These are phyloP conservation scores for Phymorhynchus buccinoides DNA, from an alignment of 1,140 invertebrate species.

Conservation along the genomic window DNA sequence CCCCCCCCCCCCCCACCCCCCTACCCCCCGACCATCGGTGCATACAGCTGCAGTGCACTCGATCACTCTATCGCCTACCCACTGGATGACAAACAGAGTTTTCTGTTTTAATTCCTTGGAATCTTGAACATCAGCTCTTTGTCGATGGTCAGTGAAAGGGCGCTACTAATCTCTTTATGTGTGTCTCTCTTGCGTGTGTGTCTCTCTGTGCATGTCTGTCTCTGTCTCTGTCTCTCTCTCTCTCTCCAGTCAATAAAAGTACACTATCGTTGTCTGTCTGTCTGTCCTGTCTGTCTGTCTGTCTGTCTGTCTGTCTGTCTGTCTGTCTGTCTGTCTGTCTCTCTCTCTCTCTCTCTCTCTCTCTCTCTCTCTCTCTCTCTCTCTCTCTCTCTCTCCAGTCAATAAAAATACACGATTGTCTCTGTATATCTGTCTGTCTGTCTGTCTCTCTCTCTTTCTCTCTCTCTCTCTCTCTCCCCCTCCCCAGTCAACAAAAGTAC, in stretches of 20 bases:
- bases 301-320: not conserved
- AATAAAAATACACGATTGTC: no score
- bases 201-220: not conserved
- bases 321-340: not conserved
- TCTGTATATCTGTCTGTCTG: not conserved
- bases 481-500: no score
- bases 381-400: not conserved
- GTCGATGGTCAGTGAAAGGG: no score
- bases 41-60: no score
- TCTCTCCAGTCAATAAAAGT: not conserved
- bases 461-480: not conserved
- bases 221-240: constrained; percentile 11
- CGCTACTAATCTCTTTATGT: no score
- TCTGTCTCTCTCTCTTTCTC: constrained; percentile 21
- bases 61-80: no score
- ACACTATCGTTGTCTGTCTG: not conserved
- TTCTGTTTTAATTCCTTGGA: no score
- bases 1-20: no score
- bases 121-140: no score
- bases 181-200: not conserved
- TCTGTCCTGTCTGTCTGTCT: constrained; percentile 17
- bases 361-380: not conserved
- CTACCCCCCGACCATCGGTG: no score
- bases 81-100: no score
- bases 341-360: constrained; percentile 23